phyloP scores from a whole-genome alignment of 2,113 vertebrate genomes.

The Erpornis zantholeuca region DNA sequence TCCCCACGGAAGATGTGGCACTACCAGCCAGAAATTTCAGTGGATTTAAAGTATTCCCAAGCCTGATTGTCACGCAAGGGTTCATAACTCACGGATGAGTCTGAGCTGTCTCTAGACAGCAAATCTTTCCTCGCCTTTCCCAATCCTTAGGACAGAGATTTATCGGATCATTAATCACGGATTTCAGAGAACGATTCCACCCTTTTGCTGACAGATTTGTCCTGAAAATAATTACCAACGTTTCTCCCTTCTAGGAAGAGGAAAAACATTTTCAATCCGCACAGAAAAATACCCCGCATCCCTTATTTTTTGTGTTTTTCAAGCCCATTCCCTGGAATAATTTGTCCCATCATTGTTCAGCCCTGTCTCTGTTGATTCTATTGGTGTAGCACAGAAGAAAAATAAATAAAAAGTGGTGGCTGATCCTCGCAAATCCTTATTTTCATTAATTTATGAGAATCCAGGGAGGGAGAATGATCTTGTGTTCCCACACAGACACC shows the following conservation, averaged over 20 bases:
- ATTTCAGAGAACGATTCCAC: not conserved
- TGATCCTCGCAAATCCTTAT: not conserved
- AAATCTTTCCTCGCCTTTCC: not conserved
- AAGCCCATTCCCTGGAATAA: not conserved
- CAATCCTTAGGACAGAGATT: not conserved
- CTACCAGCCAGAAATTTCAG: not conserved
- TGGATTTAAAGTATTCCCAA: not conserved
- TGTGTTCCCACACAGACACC: not conserved
- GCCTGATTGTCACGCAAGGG: fast-evolving
- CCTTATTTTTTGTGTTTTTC: not conserved
- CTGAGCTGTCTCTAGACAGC: not conserved
- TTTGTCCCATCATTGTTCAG: fast-evolving
- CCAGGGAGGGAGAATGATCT: not conserved
- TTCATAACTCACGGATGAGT: not conserved
- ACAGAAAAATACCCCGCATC: not conserved
- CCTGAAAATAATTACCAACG: not conserved
- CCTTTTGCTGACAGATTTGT: not conserved
- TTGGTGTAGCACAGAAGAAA: not conserved
- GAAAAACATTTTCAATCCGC: not conserved
- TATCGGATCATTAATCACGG: not conserved
- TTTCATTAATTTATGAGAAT: not conserved
- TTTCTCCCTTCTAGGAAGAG: not conserved
- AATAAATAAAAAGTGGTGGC: not conserved
- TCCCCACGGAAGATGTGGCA: not conserved
- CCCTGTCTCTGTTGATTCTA: not conserved